Evolutionary conservation across 1,140 invertebrate species (phyloP).

Genomic region (Alviniconcha marisindica): DNA sequence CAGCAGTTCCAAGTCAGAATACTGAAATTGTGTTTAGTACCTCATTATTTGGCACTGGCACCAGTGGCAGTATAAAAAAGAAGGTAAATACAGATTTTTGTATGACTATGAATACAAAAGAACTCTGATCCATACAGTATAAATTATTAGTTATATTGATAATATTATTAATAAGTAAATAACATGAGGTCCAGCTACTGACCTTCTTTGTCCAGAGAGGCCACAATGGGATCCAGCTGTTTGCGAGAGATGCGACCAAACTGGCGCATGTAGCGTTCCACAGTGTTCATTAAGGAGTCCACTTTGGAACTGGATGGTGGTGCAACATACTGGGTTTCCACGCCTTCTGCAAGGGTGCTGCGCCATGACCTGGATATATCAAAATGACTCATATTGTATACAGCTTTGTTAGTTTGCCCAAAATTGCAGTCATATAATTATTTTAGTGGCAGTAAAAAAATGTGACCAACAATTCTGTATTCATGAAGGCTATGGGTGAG

Average conservation of each 20-base stretch:
- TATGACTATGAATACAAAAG: too few species aligned
- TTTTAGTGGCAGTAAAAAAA: neutral
- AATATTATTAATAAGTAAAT: neutral
- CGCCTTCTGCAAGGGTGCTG: constrained; percentile 2
- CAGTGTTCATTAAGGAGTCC: neutral
- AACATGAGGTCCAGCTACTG: neutral
- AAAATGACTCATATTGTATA: neutral
- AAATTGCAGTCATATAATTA: neutral
- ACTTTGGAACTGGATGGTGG: neutral
- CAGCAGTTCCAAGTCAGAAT: too few species aligned
- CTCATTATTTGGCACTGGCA: too few species aligned
- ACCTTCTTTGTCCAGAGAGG: constrained; percentile 33
- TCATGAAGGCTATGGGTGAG: neutral
- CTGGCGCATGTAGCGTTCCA: constrained; percentile 30
- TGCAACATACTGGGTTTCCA: neutral
- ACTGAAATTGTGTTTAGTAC: too few species aligned
- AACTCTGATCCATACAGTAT: too few species aligned
- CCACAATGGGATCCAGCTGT: constrained; percentile 30
- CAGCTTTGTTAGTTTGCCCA: neutral
- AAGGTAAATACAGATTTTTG: too few species aligned
- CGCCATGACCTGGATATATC: constrained; percentile 20
- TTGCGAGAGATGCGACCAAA: constrained; percentile 28
- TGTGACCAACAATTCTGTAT: neutral
- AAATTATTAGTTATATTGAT: too few species aligned
- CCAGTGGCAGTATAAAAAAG: too few species aligned